Percentiles rank a stretch among this genome's conserved stretches.
These are phyloP conservation scores for Megalops cyprinoides DNA, from an alignment of 2,797 vertebrate genomes.

Conservation along the genomic window DNA sequence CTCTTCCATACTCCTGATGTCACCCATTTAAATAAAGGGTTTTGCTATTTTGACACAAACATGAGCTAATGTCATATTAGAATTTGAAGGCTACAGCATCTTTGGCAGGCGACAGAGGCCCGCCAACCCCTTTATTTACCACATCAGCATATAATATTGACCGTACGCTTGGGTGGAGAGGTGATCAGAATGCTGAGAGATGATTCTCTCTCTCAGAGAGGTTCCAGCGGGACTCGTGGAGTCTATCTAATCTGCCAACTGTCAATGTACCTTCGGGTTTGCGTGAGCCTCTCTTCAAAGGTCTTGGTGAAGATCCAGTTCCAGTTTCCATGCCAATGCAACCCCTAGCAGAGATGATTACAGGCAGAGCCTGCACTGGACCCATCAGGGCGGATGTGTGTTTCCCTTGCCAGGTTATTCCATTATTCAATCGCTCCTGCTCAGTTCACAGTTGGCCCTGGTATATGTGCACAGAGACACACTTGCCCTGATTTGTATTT, in stretches of 20 bases:
- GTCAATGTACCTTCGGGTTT: slow-evolving; percentile 8
- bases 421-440: too few relatives aligned
- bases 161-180: not conserved
- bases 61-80: not conserved
- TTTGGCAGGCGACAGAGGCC: not conserved
- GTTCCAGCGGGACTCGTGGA: not conserved
- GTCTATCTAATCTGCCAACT: not conserved
- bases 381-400: too few relatives aligned
- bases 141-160: not conserved
- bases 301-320: not conserved
- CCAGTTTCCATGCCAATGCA: not conserved
- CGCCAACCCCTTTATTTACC: not conserved
- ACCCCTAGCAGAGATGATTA: not conserved
- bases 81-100: not conserved
- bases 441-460: too few relatives aligned
- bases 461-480: too few relatives aligned
- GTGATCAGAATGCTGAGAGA: not conserved
- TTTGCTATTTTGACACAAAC: too few relatives aligned
- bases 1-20: too few relatives aligned
- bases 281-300: slow-evolving; percentile 6
- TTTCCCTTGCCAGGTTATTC: too few relatives aligned
- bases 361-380: not conserved
- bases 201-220: not conserved
- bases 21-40: too few relatives aligned
- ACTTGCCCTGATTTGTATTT: too few relatives aligned